Evolutionary conservation across 2,797 vertebrate genomes (phyloP), one percentile per base, ranked within the genome.

Genomic region (Poeciliopsis turneri): DNA sequence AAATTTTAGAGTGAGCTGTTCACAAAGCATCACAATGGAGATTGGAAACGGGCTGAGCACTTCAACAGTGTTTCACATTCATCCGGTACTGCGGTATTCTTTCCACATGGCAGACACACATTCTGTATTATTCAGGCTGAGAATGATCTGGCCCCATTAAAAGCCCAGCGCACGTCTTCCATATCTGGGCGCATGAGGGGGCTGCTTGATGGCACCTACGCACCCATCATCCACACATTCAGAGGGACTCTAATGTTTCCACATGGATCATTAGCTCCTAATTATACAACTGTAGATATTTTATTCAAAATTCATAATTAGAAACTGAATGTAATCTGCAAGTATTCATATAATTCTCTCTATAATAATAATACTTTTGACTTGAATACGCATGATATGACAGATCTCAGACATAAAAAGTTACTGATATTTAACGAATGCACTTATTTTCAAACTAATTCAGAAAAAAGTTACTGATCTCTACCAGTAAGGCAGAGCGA

Each of bases 101-200:
- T 83, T 88, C 79, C 84, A 90, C 87, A 87, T 79, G 85, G 86
- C 74, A 87, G 84, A n/a, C 74, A 53, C 78, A 74, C 81, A 82
- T 83, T 86, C 72, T 89, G 82, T 82, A 90, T 92, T 89, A 91
- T 91, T 92, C 78, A 92, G 80, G 51, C 49, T 55, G 77, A 77
- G 78, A 83, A 86, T 79, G 76, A 88, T 83, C 87, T 41, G 9
- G 72, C 70, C 78, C 72, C 72, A 85, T 89, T 83, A 79, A 71
- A 84, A 86, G 79, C 46, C 73, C 39, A 45, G 78, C 75, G 82
- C 72, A 69, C 46, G 71, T 74, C 66, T 85, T 57, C 73, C 72
- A 81, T 86, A 78, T 84, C 76, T 64, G 43, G 72, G 61, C 75
- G 69, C 57, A 75, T 70, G 68, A 70, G 68, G 80, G 59, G 72